These are phyloP conservation scores for Thera britannica DNA, from an alignment of 2,888 invertebrate species.

Conservation along the genomic window DNA sequence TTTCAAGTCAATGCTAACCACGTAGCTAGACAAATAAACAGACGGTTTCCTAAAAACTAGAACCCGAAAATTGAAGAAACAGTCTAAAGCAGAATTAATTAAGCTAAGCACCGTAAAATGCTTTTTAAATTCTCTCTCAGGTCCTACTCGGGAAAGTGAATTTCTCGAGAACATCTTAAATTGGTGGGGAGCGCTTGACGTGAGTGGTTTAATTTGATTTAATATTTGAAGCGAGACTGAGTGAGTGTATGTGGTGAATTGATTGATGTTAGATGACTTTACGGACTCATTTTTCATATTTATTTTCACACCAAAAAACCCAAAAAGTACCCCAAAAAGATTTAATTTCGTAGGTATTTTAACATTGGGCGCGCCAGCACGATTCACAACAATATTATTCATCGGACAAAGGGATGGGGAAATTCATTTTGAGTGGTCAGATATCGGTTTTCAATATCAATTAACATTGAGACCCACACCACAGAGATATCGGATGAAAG, in stretches of 20 bases:
- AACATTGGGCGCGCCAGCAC: not conserved
- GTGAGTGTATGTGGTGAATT: conserved; percentile 35
- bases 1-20: not conserved
- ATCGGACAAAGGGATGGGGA: conserved; percentile 16
- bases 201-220: conserved; percentile 56
- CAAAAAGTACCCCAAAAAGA: too few species aligned
- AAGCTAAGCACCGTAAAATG: conserved; percentile 22
- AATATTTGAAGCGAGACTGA: conserved; percentile 37
- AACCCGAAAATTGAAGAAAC: not conserved
- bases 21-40: not conserved
- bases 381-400: conserved; percentile 11
- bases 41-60: not conserved
- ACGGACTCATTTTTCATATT: conserved; percentile 41
- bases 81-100: not conserved
- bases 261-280: conserved; percentile 57
- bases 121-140: conserved; percentile 38
- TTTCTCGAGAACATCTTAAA: conserved; percentile 24
- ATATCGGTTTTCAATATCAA: conserved; percentile 42
- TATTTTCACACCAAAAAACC: too few species aligned
- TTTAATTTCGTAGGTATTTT: too few species aligned
- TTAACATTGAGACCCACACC: conserved; percentile 42
- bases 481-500: conserved; percentile 52
- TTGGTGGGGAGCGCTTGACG: conserved; percentile 40
- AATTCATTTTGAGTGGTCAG: conserved; percentile 21
- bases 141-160: conserved; percentile 3